These are phyloP conservation scores for Hestina assimilis DNA, from an alignment of 1,140 invertebrate genomes.

Conservation along the genomic window DNA sequence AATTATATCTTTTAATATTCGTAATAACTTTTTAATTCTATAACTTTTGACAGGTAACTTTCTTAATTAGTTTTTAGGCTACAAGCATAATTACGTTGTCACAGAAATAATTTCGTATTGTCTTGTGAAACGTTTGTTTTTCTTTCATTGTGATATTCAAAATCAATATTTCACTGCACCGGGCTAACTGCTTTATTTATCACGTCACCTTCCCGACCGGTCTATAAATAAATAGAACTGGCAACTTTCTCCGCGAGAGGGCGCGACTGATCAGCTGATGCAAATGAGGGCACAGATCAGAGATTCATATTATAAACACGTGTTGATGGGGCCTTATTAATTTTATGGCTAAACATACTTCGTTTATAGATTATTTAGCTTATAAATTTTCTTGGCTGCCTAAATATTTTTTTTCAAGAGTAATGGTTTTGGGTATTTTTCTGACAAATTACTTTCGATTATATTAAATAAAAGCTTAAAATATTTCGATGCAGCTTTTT, in stretches of 20 bases:
- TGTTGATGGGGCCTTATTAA: conserved; percentile 31
- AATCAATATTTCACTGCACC: conserved; percentile 14
- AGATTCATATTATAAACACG: conserved; percentile 35
- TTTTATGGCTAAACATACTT: conserved; percentile 9
- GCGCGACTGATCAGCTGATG: conserved; percentile 58
- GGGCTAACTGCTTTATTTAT: conserved; percentile 20
- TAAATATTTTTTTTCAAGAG: not conserved
- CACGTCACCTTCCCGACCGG: conserved; percentile 30
- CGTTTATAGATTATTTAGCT: conserved; percentile 2
- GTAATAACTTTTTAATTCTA: too few species aligned
- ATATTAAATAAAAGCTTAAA: too few species aligned
- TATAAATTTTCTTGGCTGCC: conserved; percentile 1
- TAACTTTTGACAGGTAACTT: too few species aligned
- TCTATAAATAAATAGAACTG: conserved; percentile 51
- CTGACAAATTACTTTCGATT: too few species aligned
- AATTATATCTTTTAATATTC: not conserved
- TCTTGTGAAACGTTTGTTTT: too few species aligned
- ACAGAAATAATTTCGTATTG: too few species aligned
- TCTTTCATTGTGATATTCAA: too few species aligned
- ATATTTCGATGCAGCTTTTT: too few species aligned
- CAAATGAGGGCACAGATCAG: conserved; percentile 31
- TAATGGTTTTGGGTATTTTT: not conserved
- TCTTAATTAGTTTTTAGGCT: too few species aligned
- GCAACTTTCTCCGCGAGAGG: conserved; percentile 54
- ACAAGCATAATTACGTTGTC: too few species aligned